phyloP scores from a whole-genome alignment of 2,797 vertebrate genomes.

The Rhincodon typus region DNA sequence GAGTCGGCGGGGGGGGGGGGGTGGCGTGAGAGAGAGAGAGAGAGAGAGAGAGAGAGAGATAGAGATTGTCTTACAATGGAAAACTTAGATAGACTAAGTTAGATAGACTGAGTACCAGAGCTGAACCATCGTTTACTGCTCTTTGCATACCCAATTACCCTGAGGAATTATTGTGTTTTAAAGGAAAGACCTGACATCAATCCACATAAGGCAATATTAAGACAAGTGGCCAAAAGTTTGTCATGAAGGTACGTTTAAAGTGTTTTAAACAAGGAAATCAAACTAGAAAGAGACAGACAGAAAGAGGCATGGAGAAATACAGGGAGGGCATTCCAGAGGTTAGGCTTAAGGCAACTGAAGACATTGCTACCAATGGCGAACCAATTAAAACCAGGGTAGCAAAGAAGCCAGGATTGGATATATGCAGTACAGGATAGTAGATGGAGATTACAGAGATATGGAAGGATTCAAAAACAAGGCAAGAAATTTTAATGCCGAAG shows the following conservation, averaged over 20 bases:
- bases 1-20: too few relatives aligned
- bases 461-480: neutral
- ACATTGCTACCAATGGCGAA: neutral
- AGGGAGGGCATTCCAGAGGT: neutral
- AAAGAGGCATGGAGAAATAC: neutral
- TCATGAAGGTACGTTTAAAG: neutral
- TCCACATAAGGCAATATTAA: neutral
- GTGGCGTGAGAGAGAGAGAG: too few relatives aligned
- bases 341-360: neutral
- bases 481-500: neutral
- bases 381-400: neutral
- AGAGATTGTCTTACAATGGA: too few relatives aligned
- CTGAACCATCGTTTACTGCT: too few relatives aligned
- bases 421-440: neutral
- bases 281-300: neutral
- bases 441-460: neutral
- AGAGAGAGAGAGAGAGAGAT: too few relatives aligned
- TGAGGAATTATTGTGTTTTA: too few relatives aligned
- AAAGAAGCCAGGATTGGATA: neutral
- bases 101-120: too few relatives aligned
- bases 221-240: neutral
- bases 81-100: too few relatives aligned
- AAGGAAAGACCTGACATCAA: neutral
- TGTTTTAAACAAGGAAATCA: neutral
- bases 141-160: too few relatives aligned